Base-by-base conservation (phyloP, 1,140 invertebrate genomes). In the Protaetia brevitarsis region DNA sequence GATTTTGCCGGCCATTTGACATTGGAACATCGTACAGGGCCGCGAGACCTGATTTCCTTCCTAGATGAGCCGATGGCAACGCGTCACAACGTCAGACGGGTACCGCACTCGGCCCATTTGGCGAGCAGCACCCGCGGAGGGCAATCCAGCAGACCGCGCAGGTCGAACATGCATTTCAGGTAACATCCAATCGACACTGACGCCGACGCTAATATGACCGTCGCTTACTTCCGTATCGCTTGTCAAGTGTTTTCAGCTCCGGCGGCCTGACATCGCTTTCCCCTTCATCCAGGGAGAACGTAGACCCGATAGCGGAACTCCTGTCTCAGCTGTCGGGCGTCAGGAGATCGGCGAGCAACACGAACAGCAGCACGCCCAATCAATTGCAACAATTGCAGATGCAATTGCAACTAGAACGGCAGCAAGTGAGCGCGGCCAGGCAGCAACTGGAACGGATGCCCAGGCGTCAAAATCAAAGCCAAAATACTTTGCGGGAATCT, bases 1-100 rank as follows among this genome's bases (percentile, higher is more conserved):
- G 96, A 99, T 83, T 97, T 98, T 84, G 90, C 94, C 71, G 93
- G 93, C 74, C 96, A 98, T 86, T 86, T 99, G 73, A 94, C 92
- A 71, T 80, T 97, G 69, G 95, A 98, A 78, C 96, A 99, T 84
- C 88, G 93, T 74, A 90, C 88, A 75, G 91, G 90, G 77, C 88
- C 90, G 68, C 85, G 91, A 77, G 91, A 94, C 82, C 84, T 94
- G 73, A 93, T 94, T 78, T 93, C 91, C 71, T 93, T 94, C 85
- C 79, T 93, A 72, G 94, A 96, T 82, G 94, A 96, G 81, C 92
- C 93, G 66, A 84, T 85, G 21, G 79, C 85, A 16, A 82, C 82
- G 41, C 81, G 85, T 58, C 78, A 84, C 26, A 88, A 87, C 67
- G 89, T 93, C 60, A 87, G 94, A 68, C 88, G 94, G 68, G 94